Evolutionary conservation across 1,140 invertebrate genomes (phyloP), one percentile per base, ranked within the genome.

Genomic region (Goniozus legneri): DNA sequence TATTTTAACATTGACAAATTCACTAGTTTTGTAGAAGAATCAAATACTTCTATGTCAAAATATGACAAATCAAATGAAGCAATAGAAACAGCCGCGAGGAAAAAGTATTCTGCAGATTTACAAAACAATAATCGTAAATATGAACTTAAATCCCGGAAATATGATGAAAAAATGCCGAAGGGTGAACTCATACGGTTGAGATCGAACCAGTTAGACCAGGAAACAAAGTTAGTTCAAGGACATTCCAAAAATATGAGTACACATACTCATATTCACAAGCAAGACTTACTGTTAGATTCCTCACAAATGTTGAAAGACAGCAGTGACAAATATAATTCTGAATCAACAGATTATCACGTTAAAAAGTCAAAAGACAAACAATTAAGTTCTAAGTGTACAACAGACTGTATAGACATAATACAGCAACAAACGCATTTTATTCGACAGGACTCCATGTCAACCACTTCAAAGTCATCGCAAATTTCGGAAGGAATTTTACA

Each of bases 151-250:
- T 50, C 68, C 2, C 59, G 64, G 10, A 75, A 74, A 21, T 76
- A 67, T 38, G 73, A 76, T 33, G 74, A 74, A 12, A 74, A 69
- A 52, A 76, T 76, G 74, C 74, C 74, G 0, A 63, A 56, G 20
- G 51, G 54, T 0, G 64, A 71, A 31, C 24, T 67, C 22, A 49
- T 60, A 10, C 58, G 60, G 34, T 37, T 69, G 7, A 70, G 66
- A 8, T 50, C 55, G 1, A 52, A 62, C 51, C 60, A 65, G 10
- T 44, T 62, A 12, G 58, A 70, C 10, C 4, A 69, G 15, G 53
- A 65, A 22, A 38, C 58, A 2, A 56, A 60, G 41, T 36, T 61
- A 6, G 52, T 55, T 4, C 47, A 54, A n/a, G 31, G 33, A 19
- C 44, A 42, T 50, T 33, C 48, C 3, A 41, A 56, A 30, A 52